These are phyloP conservation scores for Drosophila biarmipes DNA, from an alignment of 1,140 invertebrate genomes.

Conservation along the genomic window DNA sequence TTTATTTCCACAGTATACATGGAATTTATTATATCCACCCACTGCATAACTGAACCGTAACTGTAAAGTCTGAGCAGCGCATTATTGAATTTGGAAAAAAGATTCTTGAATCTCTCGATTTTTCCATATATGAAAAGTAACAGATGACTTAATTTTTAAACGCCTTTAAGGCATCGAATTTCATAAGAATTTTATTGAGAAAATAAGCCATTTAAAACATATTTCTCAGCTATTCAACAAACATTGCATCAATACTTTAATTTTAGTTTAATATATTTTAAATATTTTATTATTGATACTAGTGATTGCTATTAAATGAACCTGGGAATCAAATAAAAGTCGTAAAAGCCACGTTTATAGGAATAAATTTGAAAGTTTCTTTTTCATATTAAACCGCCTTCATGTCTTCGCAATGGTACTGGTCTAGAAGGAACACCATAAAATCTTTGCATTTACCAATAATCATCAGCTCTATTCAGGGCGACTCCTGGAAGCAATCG, in stretches of 20 bases:
- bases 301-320: too few relatives aligned
- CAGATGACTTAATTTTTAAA: conserved; percentile 9
- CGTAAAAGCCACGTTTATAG: not conserved
- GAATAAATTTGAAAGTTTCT: not conserved
- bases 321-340: too few relatives aligned
- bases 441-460: not conserved
- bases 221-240: not conserved
- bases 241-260: not conserved
- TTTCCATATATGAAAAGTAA: not conserved
- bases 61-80: conserved; percentile 11
- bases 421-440: not conserved
- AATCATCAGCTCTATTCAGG: not conserved
- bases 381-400: not conserved
- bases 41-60: conserved; percentile 9
- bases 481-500: conserved; percentile 10
- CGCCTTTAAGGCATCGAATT: not conserved
- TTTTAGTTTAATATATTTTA: not conserved
- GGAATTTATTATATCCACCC: conserved; percentile 19
- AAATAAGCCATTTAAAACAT: not conserved
- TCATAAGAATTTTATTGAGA: not conserved
- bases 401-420: not conserved
- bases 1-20: conserved; percentile 14
- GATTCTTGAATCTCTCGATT: not conserved
- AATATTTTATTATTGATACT: too few relatives aligned
- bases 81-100: not conserved